Percentiles rank a stretch among this genome's conserved stretches.
These are phyloP conservation scores for Zaprionus taronus DNA, from an alignment of 1,140 invertebrate species.

Conservation along the genomic window DNA sequence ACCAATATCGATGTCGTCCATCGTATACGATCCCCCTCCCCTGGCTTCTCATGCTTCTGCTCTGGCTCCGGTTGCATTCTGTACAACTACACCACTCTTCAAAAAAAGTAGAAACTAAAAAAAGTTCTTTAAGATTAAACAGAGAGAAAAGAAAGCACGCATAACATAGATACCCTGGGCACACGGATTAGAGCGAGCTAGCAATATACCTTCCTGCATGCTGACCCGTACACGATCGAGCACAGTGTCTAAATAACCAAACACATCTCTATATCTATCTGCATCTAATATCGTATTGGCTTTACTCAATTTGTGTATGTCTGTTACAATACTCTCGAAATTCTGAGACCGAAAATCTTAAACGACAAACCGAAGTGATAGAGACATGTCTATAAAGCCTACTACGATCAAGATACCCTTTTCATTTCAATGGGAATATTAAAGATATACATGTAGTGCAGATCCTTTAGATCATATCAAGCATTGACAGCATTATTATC, in stretches of 20 bases:
- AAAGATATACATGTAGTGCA: too few species aligned
- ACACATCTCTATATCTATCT: not conserved
- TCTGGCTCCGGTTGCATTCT: constrained; percentile 41
- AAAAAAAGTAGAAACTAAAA: not conserved
- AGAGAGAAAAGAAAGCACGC: not conserved
- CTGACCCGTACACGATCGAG: not conserved
- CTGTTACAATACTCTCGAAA: not conserved
- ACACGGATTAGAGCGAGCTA: constrained; percentile 12
- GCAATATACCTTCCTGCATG: constrained; percentile 3
- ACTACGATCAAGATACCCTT: not conserved
- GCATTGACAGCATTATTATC: too few species aligned
- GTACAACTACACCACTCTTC: not conserved
- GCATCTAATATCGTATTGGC: not conserved
- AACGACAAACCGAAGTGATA: not conserved
- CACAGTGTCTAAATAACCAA: not conserved
- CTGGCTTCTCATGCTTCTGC: not conserved
- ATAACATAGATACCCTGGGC: constrained; percentile 18
- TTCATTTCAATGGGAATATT: too few species aligned
- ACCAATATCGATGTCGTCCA: constrained; percentile 36
- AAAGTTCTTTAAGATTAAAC: not conserved
- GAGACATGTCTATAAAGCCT: not conserved
- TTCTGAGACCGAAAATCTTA: not conserved
- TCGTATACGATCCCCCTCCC: constrained; percentile 29
- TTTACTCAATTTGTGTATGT: not conserved
- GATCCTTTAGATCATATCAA: too few species aligned